These are phyloP conservation scores for Manis pentadactyla DNA, from an alignment of 2,797 vertebrate species.

Conservation along the genomic window DNA sequence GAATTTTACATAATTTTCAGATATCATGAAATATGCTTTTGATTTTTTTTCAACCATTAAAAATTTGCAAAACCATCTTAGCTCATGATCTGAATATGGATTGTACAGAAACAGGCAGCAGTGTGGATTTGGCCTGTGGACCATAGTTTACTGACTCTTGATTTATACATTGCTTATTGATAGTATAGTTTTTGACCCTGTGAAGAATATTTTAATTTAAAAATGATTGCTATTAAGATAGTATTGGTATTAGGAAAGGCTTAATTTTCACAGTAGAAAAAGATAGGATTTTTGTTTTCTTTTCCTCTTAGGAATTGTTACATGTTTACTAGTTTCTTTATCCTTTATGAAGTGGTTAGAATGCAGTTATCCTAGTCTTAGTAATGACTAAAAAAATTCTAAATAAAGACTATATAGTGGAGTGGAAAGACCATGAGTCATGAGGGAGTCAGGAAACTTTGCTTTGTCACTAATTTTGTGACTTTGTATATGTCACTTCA, in stretches of 20 bases:
- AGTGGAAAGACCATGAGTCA: background rate
- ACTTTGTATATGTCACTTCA: background rate
- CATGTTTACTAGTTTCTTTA: background rate
- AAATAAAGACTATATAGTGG: background rate
- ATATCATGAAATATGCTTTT: background rate
- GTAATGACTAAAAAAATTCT: conserved; percentile 17
- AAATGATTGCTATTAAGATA: background rate
- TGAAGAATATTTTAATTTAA: conserved; percentile 8
- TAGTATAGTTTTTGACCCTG: background rate
- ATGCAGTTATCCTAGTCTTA: background rate
- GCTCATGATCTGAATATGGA: background rate
- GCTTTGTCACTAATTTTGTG: background rate
- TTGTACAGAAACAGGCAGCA: background rate
- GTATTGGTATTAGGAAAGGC: background rate
- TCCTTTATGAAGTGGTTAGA: background rate
- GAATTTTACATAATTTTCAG: background rate
- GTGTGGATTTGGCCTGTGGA: background rate
- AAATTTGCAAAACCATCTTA: background rate
- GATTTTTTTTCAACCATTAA: background rate
- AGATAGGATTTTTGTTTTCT: background rate
- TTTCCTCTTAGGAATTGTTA: background rate
- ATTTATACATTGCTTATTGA: conserved; percentile 16
- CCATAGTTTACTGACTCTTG: background rate
- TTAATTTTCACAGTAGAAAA: conserved; percentile 22
- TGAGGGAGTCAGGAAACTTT: background rate